A percentile compares a stretch with the other conserved stretches of the same genome.
phyloP scores from a whole-genome alignment of 2,797 vertebrate species.

The Graptemys geographica region DNA sequence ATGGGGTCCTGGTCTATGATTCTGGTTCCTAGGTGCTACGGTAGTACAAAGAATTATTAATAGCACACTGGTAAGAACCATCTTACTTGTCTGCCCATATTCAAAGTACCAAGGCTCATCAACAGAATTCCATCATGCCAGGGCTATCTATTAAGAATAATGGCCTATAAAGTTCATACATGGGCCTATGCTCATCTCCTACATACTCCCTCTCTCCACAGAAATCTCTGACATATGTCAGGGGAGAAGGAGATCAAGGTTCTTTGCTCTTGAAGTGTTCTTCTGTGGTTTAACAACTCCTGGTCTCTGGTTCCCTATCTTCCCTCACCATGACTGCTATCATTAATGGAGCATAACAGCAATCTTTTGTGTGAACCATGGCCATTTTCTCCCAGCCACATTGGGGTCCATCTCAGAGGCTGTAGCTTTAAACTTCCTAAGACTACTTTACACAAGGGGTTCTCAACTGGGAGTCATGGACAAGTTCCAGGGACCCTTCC shows the following conservation, averaged over 20 bases:
- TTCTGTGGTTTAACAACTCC: neutral
- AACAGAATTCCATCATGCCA: neutral
- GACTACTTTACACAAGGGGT: neutral
- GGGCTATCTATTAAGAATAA: neutral
- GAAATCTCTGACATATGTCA: neutral
- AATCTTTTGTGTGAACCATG: neutral
- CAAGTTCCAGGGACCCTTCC: neutral
- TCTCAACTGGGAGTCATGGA: neutral
- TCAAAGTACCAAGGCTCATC: neutral
- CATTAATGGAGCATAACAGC: rapidly evolving
- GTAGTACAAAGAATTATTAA: neutral
- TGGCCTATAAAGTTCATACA: neutral
- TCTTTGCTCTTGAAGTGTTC: neutral
- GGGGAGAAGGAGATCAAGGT: neutral
- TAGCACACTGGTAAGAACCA: neutral
- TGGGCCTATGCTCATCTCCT: rapidly evolving
- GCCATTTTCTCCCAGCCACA: neutral
- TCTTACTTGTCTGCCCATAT: neutral
- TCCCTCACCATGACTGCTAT: neutral
- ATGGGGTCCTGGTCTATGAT: neutral
- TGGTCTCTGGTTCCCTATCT: neutral
- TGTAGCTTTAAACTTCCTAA: neutral
- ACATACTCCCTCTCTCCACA: neutral
- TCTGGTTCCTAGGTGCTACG: neutral
- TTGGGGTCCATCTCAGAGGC: rapidly evolving